Evolutionary conservation across 2,888 invertebrate species (phyloP).

Genomic region (Stenotaenia linearis): DNA sequence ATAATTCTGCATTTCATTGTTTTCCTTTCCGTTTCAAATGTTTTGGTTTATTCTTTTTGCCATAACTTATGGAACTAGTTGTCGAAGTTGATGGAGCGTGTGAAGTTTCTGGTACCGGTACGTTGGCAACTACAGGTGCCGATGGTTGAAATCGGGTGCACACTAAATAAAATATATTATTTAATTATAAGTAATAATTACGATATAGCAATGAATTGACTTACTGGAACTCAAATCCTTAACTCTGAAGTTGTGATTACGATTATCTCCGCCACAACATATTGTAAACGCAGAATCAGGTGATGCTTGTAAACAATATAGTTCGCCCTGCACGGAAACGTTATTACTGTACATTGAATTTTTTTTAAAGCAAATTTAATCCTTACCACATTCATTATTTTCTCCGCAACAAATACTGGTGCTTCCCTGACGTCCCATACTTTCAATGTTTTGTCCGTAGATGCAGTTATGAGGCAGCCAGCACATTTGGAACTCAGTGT

Average conservation of each 20-base stretch:
- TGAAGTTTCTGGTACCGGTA: background rate
- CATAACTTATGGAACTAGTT: background rate
- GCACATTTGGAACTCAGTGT: constrained; percentile 65
- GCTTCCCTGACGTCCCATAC: constrained; percentile 65
- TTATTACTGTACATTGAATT: no score
- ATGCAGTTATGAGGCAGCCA: constrained; percentile 69
- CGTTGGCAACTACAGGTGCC: background rate
- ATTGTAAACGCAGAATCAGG: constrained; percentile 78
- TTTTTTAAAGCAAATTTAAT: constrained; percentile 37
- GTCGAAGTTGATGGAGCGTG: background rate
- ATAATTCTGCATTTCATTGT: background rate
- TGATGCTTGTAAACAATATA: constrained; percentile 66
- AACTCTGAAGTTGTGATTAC: constrained; percentile 65
- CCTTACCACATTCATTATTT: constrained; percentile 58
- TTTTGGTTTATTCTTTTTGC: background rate
- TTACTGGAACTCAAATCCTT: constrained; percentile 53
- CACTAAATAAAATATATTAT: background rate
- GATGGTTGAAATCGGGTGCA: background rate
- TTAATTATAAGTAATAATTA: background rate
- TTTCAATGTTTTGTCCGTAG: constrained; percentile 74
- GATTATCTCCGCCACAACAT: constrained; percentile 78
- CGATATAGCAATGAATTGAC: constrained; percentile 39
- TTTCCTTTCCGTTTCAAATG: background rate
- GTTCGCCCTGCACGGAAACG: constrained; percentile 49
- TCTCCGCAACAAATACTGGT: constrained; percentile 50